phyloP scores from a whole-genome alignment of 2,113 vertebrate species.

The Forbesichthys papilliferus region DNA sequence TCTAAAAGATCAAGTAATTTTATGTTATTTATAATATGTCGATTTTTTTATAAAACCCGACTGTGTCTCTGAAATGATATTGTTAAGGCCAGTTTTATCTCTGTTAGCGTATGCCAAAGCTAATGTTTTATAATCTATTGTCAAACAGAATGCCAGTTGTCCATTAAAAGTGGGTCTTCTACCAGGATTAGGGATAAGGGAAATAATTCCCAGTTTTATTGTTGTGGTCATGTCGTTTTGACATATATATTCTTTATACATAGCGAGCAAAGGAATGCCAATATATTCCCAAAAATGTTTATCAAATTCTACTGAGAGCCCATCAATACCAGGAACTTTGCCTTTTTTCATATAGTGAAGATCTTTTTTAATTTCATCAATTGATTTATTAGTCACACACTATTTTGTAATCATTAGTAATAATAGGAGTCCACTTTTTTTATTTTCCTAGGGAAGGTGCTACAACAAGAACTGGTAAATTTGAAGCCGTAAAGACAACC shows the following conservation, averaged over 20 bases:
- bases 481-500: neutral
- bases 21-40: no score
- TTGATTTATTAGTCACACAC: neutral
- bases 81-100: neutral
- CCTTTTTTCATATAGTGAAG: slow-evolving; percentile 8
- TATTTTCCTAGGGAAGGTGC: no score
- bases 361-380: neutral
- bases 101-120: slow-evolving; percentile 10
- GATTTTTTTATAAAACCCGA: neutral
- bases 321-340: slow-evolving; percentile 1
- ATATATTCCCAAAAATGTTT: slow-evolving; percentile 9
- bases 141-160: slow-evolving; percentile 5
- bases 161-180: slow-evolving; percentile 12
- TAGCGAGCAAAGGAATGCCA: neutral
- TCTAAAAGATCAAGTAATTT: no score
- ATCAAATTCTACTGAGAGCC: slow-evolving; percentile 10
- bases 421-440: neutral
- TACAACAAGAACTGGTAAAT: neutral
- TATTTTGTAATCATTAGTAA: neutral
- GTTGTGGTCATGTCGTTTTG: neutral
- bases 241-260: neutral
- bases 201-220: slow-evolving; percentile 7
- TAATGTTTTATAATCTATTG: slow-evolving; percentile 6
- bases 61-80: neutral
- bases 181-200: slow-evolving; percentile 5